phyloP scores from a whole-genome alignment of 1,140 invertebrate genomes.

The Stegodyphus dumicola region DNA sequence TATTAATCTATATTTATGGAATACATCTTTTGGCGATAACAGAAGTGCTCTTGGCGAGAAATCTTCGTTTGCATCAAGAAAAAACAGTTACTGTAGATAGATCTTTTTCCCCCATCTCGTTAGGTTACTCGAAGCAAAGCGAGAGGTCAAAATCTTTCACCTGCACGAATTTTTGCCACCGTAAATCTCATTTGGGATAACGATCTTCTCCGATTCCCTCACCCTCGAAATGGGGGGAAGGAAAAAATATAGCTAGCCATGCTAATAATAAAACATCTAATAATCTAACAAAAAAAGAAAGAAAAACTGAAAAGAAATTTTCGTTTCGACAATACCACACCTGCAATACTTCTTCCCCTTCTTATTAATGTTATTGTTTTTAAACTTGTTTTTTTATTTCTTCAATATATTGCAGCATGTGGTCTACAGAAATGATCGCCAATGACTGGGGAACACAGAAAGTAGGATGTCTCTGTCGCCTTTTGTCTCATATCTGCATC shows the following conservation, averaged over 20 bases:
- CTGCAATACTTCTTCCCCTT: too few relatives aligned
- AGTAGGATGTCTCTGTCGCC: not conserved
- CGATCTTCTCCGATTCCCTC: not conserved
- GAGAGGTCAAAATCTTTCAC: slow-evolving; percentile 43
- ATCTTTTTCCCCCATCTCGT: not conserved
- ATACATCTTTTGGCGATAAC: too few relatives aligned
- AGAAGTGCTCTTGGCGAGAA: too few relatives aligned
- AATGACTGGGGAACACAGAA: not conserved
- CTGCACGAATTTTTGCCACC: slow-evolving; percentile 13
- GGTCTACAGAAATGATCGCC: not conserved
- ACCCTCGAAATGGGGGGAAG: not conserved
- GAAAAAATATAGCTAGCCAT: not conserved
- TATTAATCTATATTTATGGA: too few relatives aligned
- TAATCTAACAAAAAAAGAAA: slow-evolving; percentile 5
- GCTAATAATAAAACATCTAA: slow-evolving; percentile 19
- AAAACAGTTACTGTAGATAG: not conserved
- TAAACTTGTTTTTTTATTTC: not conserved
- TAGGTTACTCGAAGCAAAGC: not conserved
- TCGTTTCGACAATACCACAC: not conserved
- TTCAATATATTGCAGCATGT: not conserved
- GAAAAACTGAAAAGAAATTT: not conserved
- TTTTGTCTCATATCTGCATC: not conserved
- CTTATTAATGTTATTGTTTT: too few relatives aligned
- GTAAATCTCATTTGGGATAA: slow-evolving; percentile 43
- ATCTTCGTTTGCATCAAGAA: not conserved